Evolutionary conservation across 2,113 vertebrate species (phyloP), one percentile per base, ranked within the genome.

Genomic region (Rhineura floridana): DNA sequence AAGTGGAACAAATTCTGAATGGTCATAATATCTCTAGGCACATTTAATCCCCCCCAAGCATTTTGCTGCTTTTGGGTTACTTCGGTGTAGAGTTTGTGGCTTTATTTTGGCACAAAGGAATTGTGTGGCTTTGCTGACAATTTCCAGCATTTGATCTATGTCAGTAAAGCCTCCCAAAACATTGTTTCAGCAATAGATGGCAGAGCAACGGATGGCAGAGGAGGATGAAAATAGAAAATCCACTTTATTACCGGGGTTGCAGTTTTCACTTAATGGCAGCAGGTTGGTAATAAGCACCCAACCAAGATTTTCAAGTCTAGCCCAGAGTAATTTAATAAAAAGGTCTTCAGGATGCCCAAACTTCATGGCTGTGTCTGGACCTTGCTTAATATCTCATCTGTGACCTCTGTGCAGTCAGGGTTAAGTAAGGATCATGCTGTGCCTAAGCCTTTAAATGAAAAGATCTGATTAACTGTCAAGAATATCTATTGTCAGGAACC

Each of bases 261-360:
- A 63, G 28, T 55, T 95, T 94, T 94, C 44, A 70, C 94, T 89
- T 94, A 82, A 83, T 42, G 73, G 1, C 83, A 55, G 79, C 75
- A 65, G 48, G 90, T 90, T 13, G 8, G 39, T 48, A 55, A 59
- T 50, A 92, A 78, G 36, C 46, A 55, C 86, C 84, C 87, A 87
- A 83, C 88, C 33, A 90, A 85, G 83, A 87, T 75, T 87, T 72
- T 77, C 17, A 69, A 48, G 73, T 87, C 72, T 3, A 76, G 63
- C 75, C 88, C 46, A 28, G 87, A 52, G 39, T 46, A 70, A 55
- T 90, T 87, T 93, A 95, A 91, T 93, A 85, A 93, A 59, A 55
- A 46, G 80, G 39, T 77, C 0, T 86, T 91, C n/a, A 50, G 17
- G 88, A 65, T 67, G 83, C 12, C 36, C 80, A 81, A 52, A 91